These are phyloP conservation scores for Cecidostiba fungosa DNA, from an alignment of 2,888 invertebrate genomes.

Conservation along the genomic window DNA sequence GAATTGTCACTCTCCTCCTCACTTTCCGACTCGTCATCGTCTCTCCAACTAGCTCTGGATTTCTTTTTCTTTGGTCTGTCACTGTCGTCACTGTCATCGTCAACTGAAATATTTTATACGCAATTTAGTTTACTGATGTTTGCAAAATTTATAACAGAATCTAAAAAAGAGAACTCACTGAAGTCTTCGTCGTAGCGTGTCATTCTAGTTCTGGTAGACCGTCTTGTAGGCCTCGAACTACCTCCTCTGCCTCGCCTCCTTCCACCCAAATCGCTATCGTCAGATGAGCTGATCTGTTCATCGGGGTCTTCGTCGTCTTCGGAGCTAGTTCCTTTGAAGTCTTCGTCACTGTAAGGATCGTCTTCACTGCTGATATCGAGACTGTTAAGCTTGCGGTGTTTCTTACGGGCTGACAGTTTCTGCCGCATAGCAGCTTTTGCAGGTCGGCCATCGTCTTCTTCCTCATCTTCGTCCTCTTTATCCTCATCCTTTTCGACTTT, in stretches of 20 bases:
- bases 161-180: conserved; percentile 77
- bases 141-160: neutral
- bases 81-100: conserved; percentile 83
- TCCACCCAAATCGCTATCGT: conserved; percentile 82
- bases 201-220: conserved; percentile 82
- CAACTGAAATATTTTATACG: conserved; percentile 73
- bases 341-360: conserved; percentile 92
- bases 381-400: conserved; percentile 89
- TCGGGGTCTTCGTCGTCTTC: conserved; percentile 84
- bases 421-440: conserved; percentile 75
- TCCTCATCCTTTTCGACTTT: conserved; percentile 76
- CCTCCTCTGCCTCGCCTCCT: conserved; percentile 80
- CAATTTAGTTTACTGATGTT: neutral
- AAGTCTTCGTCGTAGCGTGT: conserved; percentile 83
- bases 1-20: conserved; percentile 84
- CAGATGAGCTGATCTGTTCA: conserved; percentile 81
- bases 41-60: conserved; percentile 82
- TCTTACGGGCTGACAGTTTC: conserved; percentile 80
- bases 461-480: conserved; percentile 77
- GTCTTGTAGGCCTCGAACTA: conserved; percentile 80
- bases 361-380: conserved; percentile 91
- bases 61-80: conserved; percentile 82
- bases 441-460: conserved; percentile 72
- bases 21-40: conserved; percentile 81
- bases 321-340: conserved; percentile 92